phyloP scores from a whole-genome alignment of 2,888 invertebrate genomes.

The Apomyelois bistriatella region DNA sequence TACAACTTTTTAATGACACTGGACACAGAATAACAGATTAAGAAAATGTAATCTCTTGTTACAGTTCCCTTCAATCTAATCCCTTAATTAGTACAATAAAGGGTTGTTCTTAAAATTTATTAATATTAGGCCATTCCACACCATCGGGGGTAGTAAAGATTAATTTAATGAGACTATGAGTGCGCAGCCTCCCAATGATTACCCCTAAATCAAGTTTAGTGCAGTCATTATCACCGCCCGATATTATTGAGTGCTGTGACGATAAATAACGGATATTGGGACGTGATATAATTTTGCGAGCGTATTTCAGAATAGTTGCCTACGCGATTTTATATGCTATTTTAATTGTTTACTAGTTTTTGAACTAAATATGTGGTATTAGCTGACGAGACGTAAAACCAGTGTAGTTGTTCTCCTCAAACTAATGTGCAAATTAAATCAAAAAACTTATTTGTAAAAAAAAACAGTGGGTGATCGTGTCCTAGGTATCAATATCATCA shows the following conservation, averaged over 20 bases:
- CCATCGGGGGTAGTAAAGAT: slow-evolving; percentile 11
- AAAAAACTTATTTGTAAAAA: too few relatives aligned
- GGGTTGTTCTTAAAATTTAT: slow-evolving; percentile 9
- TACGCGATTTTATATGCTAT: background rate
- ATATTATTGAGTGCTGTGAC: slow-evolving; percentile 43
- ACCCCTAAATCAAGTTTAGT: slow-evolving; percentile 54
- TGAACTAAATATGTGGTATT: too few relatives aligned
- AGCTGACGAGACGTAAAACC: too few relatives aligned
- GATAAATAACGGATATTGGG: slow-evolving; percentile 38
- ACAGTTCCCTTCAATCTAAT: background rate
- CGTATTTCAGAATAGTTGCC: slow-evolving; percentile 25
- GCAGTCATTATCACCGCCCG: slow-evolving; percentile 45
- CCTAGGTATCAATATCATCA: too few relatives aligned
- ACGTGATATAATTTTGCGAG: slow-evolving; percentile 37
- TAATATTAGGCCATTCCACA: slow-evolving; percentile 9
- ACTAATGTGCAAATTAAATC: too few relatives aligned
- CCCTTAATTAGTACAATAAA: slow-evolving; percentile 3
- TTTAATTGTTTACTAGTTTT: too few relatives aligned
- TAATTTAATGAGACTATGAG: slow-evolving; percentile 11
- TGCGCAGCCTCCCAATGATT: slow-evolving; percentile 33
- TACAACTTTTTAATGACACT: too few relatives aligned
- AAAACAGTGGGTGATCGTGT: too few relatives aligned
- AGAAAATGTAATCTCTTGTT: background rate
- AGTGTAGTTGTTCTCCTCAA: too few relatives aligned
- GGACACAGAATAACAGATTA: too few relatives aligned